phyloP scores from a whole-genome alignment of 2,888 invertebrate species.

The Vannuccia rotundouncinata region DNA sequence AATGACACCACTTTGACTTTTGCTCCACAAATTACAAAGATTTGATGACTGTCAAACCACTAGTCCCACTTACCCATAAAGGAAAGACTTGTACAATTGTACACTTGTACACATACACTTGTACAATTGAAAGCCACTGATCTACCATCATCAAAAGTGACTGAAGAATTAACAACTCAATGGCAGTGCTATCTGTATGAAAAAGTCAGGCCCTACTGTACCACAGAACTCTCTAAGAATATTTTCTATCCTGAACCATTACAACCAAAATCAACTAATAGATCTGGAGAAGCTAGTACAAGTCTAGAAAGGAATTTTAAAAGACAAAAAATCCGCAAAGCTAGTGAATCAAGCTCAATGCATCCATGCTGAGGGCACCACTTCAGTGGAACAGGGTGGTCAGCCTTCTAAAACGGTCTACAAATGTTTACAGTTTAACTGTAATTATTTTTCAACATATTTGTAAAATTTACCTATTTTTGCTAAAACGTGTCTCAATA shows the following conservation, averaged over 20 bases:
- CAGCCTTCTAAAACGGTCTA: too few relatives aligned
- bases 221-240: background rate
- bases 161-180: background rate
- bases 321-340: background rate
- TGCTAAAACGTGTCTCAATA: too few relatives aligned
- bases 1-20: background rate
- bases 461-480: too few relatives aligned
- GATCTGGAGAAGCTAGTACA: too few relatives aligned
- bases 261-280: background rate
- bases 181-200: background rate
- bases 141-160: background rate
- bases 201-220: background rate
- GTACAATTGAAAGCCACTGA: background rate
- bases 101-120: background rate
- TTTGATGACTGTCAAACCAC: background rate
- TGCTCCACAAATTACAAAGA: background rate
- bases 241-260: background rate
- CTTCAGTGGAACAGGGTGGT: too few relatives aligned
- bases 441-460: too few relatives aligned
- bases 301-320: too few relatives aligned
- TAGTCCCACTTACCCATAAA: background rate
- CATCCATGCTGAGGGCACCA: too few relatives aligned
- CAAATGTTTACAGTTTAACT: too few relatives aligned
- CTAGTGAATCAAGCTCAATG: too few relatives aligned
- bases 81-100: background rate